Evolutionary conservation across 1,140 invertebrate genomes (phyloP), one percentile per base, ranked within the genome.

Genomic region (Plodia interpunctella): DNA sequence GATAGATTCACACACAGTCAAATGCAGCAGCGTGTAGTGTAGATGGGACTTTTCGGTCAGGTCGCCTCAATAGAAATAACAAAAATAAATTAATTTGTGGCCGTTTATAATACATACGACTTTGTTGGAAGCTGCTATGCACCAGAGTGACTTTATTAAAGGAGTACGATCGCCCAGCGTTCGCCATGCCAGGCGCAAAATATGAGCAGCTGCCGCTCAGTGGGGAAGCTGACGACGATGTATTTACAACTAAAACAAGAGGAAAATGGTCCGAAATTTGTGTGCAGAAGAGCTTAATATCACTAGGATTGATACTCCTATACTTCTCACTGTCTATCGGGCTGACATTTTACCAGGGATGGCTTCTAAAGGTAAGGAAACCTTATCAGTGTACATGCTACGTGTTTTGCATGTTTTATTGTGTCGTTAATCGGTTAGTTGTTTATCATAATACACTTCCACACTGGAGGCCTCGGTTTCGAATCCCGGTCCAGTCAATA

Each of bases 331-430:
- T 98, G 58, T 98, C 97, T 6, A 97, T 99, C 73, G 94, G 96
- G 56, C 92, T 99, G n/a, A 99, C 97, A 15, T 99, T 99, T 90
- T 99, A 98, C 82, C 97, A 99, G 82, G 94, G 97, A 92, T 96
- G 95, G 93, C 93, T 99, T 65, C 93, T 97, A 65, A 94, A 95
- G 90, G 97, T 97, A 44, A 90, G 91, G 90, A 86, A 44, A 3
- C n/a, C 38, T 44, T 44, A 44, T 44, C 38, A 44, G 38, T 44
- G 38, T 15, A 15, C 10, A 15, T 5, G n/a, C 30, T 10, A 32
- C n/a, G 2, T 44, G 38, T 44, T 15, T 44, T 15, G 5, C 38
- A 15, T 10, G 13, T 15, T 44, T 44, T 44, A 15, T 44, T 44
- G 38, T 15, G 13, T 15, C 8, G 2, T n/a, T 44, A n/a, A n/a